Base-by-base conservation (phyloP, 2,888 invertebrate genomes). In the Matsumyia berberina region DNA sequence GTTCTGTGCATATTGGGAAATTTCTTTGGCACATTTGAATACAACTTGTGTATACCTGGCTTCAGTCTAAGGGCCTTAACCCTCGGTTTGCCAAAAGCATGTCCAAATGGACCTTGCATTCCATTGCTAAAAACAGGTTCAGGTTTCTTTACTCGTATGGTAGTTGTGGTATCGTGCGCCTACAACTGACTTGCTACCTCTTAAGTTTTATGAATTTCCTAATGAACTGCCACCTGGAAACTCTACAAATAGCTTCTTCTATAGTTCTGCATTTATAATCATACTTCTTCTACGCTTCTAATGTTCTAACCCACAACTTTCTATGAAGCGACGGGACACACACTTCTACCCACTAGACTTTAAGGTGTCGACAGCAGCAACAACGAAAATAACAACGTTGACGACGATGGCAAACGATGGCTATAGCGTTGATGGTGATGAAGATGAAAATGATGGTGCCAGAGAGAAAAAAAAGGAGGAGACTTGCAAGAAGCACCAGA, bases 201-300 rank as follows among this genome's bases (percentile, higher is more conserved):
- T 29, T 17, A 46, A n/a, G 12, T 35, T 5, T 46, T 24, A 24
- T 1, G 42, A 72, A 39, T n/a, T 17, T 44, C 44, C 42, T 15
- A 24, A 42, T 44, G 15, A 66, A 74, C 39, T 77, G 67, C 51
- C 58, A 62, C 19, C 64, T 64, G 70, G 58, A 37, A 66, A 72
- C 64, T 72, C 66, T 58, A 39, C 42, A 49, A 42, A 70, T 51
- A 15, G 12, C 12, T 29, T 46, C 44, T 66, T 42, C 15, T 8
- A 15, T 39, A 29, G 31, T 7, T 35, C 24, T 42, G 31, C 53
- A 19, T 49, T 73, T 51, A 70, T 64, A 57, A 74, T 60, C 76
- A 62, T 57, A 24, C 74, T 69, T 62, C n/a, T n/a, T 55, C 35
- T 53, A 74, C 24, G 15, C 33, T 58, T 62, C 62, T 69, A 37